Conservation (phyloP, 2,797 vertebrate genomes). For the Micrastur ruficollis region DNA sequence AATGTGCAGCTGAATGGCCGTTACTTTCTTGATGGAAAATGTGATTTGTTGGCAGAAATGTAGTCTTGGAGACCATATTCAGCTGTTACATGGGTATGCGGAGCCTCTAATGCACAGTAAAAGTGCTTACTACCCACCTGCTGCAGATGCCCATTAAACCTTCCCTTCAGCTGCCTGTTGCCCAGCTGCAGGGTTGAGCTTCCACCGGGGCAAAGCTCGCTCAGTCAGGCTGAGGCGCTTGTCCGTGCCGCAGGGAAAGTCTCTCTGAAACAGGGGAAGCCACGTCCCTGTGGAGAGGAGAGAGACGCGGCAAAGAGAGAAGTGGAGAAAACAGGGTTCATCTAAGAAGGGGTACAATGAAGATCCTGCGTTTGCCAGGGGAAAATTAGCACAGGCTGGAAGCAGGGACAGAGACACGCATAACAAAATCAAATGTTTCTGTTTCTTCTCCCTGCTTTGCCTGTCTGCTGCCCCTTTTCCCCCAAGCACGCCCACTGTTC, state of each 20-base stretch:
- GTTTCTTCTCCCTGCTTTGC: background rate
- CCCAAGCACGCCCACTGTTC: background rate
- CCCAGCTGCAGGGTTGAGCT: background rate
- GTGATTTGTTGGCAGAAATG: background rate
- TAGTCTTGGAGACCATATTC: background rate
- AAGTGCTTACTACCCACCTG: background rate
- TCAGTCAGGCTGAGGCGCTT: background rate
- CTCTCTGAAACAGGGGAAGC: background rate
- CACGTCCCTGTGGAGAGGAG: background rate
- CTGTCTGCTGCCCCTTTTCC: background rate
- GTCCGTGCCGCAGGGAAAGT: accelerated
- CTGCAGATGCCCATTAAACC: background rate
- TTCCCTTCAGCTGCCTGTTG: background rate
- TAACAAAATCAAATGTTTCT: background rate
- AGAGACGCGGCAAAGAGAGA: background rate
- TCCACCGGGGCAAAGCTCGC: background rate
- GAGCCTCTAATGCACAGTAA: background rate
- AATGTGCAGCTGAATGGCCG: background rate
- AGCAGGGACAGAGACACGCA: background rate
- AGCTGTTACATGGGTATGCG: background rate
- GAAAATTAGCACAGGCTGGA: background rate
- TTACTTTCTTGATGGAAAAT: constrained; percentile 12
- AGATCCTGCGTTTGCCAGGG: background rate
- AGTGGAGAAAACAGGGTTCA: background rate
- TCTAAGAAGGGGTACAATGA: background rate